Percentiles rank a stretch among this genome's conserved stretches.
Conservation (phyloP, 37 sponge, comb jelly and placozoan species). For the Cliona cf. orientalis region DNA sequence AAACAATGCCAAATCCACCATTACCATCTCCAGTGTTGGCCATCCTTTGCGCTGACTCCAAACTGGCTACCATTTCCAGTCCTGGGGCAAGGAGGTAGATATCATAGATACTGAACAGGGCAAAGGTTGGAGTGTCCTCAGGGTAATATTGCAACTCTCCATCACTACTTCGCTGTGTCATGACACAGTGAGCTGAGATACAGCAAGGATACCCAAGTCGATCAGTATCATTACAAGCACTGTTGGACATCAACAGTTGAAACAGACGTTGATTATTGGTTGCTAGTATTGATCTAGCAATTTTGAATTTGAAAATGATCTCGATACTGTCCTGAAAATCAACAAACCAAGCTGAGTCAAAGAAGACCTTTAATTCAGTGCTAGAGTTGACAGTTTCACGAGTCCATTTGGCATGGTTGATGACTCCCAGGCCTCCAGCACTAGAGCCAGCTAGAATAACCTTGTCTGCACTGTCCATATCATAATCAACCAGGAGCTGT, state of each 20-base stretch:
- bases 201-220: conserved; percentile 71
- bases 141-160: conserved; percentile 41
- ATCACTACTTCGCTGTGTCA: conserved; percentile 10
- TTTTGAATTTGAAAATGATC: neutral
- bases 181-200: conserved; percentile 70
- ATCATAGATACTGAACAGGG: conserved; percentile 69
- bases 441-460: conserved; percentile 74
- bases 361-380: conserved; percentile 22
- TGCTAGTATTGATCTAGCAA: neutral
- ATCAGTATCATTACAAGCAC: conserved; percentile 40
- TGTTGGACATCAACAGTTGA: neutral
- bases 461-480: conserved; percentile 31
- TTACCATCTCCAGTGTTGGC: too few species aligned
- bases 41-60: too few species aligned
- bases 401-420: conserved; percentile 73
- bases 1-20: too few species aligned
- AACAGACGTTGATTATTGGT: neutral
- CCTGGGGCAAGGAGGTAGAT: conserved; percentile 55
- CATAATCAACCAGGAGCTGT: conserved; percentile 26
- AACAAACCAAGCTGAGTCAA: conserved; percentile 91
- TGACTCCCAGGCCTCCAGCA: conserved; percentile 87
- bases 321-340: conserved; percentile 68
- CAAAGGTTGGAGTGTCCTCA: conserved; percentile 31
- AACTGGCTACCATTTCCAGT: neutral
- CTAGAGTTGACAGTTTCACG: neutral